Evolutionary conservation across 1,140 invertebrate species (phyloP).

Genomic region (Chymomyza costata): DNA sequence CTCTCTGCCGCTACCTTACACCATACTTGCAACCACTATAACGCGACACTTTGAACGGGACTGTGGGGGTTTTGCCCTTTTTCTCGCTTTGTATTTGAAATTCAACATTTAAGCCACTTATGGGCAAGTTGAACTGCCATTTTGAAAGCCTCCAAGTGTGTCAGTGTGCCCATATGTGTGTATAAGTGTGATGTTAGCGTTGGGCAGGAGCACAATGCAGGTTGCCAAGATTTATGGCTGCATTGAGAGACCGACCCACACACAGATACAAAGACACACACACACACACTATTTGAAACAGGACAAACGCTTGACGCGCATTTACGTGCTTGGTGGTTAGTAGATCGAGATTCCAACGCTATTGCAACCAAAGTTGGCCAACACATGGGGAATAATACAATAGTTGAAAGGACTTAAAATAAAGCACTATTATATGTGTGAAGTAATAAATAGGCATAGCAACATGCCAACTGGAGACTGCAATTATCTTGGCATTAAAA

Average conservation of each 20-base stretch:
- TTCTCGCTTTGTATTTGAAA: constrained; percentile 60
- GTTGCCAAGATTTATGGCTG: constrained; percentile 57
- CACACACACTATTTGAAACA: neutral
- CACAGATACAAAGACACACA: neutral
- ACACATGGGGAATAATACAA: constrained; percentile 42
- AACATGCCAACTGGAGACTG: constrained; percentile 37
- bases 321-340: constrained; percentile 29
- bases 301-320: constrained; percentile 27
- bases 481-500: constrained; percentile 38
- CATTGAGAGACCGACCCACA: constrained; percentile 19
- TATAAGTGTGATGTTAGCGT: no score
- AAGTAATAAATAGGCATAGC: constrained; percentile 47
- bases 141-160: constrained; percentile 68
- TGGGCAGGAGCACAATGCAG: constrained; percentile 58
- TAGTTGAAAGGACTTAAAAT: constrained; percentile 53
- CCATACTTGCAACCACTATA: no score
- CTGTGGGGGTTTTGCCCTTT: neutral
- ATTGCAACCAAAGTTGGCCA: constrained; percentile 28
- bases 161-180: no score
- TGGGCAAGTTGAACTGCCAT: constrained; percentile 66
- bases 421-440: constrained; percentile 44
- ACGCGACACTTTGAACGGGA: no score
- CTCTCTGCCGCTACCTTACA: no score
- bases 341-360: constrained; percentile 21
- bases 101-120: constrained; percentile 72